Evolutionary conservation across 2,797 vertebrate genomes (phyloP).

Genomic region (Threskiornis aethiopicus): DNA sequence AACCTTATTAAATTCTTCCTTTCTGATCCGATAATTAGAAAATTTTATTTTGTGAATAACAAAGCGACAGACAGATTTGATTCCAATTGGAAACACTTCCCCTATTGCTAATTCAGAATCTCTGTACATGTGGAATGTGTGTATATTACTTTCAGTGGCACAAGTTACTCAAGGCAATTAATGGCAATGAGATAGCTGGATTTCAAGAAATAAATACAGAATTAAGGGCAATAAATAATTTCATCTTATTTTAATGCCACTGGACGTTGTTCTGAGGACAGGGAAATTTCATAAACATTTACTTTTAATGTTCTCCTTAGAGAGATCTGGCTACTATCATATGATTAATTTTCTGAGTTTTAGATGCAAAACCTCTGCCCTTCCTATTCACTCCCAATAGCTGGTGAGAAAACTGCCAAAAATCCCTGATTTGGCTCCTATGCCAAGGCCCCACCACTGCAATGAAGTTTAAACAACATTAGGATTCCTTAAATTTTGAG

Average conservation of each 20-base stretch:
- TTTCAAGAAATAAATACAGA: neutral
- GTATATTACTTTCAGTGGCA: neutral
- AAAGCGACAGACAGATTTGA: neutral
- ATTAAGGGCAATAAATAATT: neutral
- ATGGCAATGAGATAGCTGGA: neutral
- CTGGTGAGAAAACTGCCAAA: neutral
- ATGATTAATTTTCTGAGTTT: neutral
- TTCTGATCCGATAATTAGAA: neutral
- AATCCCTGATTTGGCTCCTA: neutral
- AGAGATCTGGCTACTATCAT: neutral
- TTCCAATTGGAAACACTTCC: neutral
- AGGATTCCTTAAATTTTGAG: neutral
- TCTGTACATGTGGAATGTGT: neutral
- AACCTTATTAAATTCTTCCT: neutral
- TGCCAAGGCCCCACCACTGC: neutral
- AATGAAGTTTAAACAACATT: neutral
- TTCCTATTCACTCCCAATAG: neutral
- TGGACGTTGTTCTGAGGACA: neutral
- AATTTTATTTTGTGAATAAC: neutral
- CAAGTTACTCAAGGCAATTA: neutral
- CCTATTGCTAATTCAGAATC: neutral
- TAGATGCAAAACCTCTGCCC: neutral
- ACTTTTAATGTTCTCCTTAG: neutral
- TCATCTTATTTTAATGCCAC: neutral
- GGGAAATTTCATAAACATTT: neutral